phyloP scores from a whole-genome alignment of 2,113 vertebrate genomes.

The Motacilla tschutschensis region DNA sequence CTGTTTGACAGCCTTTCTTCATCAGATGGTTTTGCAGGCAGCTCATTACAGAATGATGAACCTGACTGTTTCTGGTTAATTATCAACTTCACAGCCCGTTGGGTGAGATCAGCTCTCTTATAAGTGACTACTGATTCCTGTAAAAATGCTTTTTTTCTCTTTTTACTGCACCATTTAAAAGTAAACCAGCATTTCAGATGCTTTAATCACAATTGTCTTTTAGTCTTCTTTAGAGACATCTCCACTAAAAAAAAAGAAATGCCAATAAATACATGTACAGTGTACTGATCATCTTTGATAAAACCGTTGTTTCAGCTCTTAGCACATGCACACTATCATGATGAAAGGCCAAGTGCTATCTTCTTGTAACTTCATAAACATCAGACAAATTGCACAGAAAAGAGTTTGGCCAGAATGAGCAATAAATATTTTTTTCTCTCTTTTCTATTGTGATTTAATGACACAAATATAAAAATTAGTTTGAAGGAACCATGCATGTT shows the following conservation, averaged over 20 bases:
- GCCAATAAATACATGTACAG: neutral
- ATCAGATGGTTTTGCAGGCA: slow-evolving; percentile 28
- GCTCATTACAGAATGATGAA: slow-evolving; percentile 60
- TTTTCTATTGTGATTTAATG: neutral
- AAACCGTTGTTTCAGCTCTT: neutral
- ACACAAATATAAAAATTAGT: neutral
- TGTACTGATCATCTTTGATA: neutral
- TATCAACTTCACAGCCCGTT: neutral
- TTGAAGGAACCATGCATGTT: neutral
- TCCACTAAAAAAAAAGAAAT: neutral
- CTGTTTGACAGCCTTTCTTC: slow-evolving; percentile 44
- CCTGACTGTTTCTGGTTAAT: slow-evolving; percentile 37
- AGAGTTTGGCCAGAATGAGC: neutral
- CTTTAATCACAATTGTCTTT: neutral
- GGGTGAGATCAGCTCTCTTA: neutral
- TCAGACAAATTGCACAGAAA: neutral
- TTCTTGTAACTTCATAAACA: neutral
- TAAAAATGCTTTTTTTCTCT: neutral
- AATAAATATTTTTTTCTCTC: neutral
- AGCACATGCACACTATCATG: neutral
- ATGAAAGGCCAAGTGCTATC: neutral
- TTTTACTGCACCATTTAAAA: neutral
- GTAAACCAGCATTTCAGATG: neutral
- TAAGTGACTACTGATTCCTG: neutral
- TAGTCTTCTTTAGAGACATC: neutral